phyloP scores from a whole-genome alignment of 1,140 invertebrate species.

The Saccostrea cuccullata region DNA sequence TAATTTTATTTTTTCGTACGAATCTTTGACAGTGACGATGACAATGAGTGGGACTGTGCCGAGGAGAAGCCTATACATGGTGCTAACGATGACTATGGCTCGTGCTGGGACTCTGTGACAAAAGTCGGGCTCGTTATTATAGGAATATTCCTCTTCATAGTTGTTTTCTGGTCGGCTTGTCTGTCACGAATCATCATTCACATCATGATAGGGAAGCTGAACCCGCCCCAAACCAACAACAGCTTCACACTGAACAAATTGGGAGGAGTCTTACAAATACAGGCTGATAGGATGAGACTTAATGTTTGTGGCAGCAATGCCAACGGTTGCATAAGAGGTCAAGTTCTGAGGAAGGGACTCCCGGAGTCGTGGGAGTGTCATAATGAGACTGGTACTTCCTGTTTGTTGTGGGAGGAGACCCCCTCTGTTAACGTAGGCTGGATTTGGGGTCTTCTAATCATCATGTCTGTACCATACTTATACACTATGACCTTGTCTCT shows the following conservation, averaged over 20 bases:
- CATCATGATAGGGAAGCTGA: slow-evolving; percentile 16
- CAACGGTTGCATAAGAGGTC: background rate
- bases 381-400: background rate
- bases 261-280: background rate
- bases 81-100: background rate
- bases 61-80: slow-evolving; percentile 12
- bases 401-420: background rate
- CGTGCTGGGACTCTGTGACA: background rate
- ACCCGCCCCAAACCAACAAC: background rate
- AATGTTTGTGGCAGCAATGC: background rate
- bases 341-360: background rate
- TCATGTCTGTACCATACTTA: background rate
- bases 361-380: background rate
- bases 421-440: slow-evolving; percentile 5
- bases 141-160: background rate
- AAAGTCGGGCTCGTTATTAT: background rate
- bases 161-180: slow-evolving; percentile 22
- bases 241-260: background rate
- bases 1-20: too few relatives aligned
- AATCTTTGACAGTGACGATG: background rate
- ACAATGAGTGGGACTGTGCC: slow-evolving; percentile 1
- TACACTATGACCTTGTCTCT: slow-evolving; percentile 1
- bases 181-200: slow-evolving; percentile 3
- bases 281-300: background rate
- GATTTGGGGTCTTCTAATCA: background rate